Evolutionary conservation across 2,113 vertebrate genomes (phyloP), one percentile per base, ranked within the genome.

Genomic region (Amphiprion percula): DNA sequence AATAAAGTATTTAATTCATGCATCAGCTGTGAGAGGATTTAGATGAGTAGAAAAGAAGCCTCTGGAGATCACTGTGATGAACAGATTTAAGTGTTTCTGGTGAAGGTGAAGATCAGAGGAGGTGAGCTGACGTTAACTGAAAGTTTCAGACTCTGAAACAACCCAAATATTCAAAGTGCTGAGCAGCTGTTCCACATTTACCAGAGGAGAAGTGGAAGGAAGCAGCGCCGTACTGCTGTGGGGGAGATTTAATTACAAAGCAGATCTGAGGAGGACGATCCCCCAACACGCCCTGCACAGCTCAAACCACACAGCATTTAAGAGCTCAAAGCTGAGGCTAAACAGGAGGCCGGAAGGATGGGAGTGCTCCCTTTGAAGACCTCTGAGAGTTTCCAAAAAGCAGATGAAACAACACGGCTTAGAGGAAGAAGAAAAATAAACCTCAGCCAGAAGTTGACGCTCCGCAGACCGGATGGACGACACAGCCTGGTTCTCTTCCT

Each of bases 101-200:
- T 63, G 77, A 61, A 77, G 41, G 69, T 62, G 84, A 15, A 70
- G 77, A 79, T 78, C 59, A 75, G 49, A 70, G 64, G 66, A 56
- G 54, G 67, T 15, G 28, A 7, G 68, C 65, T 67, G 73, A 74
- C 56, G 81, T 84, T 74, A 59, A 65, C 26, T 26, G 26, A 26
- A 91, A 79, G 84, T 69, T 72, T 77, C 47, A 28, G 17, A 44
- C 68, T 70, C 68, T 66, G 63, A 90, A 88, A 88, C 66, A 87
- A 86, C 78, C 84, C 63, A 87, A 72, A 87, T 71, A 84, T 90
- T 82, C 37, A 91, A 91, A 90, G 84, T 81, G 65, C 73, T 44
- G 81, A 81, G 80, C 87, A 82, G 82, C 88, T 90, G 87, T 85
- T 88, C 88, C 80, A 91, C 90, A 91, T 93, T 93, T 90, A 92